Conservation (phyloP, 2,888 invertebrate species). For the Mesopsocus fuscifrons region DNA sequence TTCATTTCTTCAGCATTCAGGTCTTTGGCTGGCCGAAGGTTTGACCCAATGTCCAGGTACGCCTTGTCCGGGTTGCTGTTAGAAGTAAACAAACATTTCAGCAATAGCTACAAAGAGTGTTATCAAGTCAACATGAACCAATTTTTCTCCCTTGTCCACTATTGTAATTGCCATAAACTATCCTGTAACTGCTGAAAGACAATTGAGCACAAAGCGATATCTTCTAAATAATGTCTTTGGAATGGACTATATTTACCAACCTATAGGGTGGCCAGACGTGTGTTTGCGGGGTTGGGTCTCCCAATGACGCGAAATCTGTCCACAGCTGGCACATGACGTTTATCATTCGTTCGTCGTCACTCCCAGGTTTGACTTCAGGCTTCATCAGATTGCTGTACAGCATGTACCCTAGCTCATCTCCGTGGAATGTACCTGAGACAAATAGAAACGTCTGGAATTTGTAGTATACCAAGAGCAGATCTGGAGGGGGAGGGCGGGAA, state of each 20-base stretch:
- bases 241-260: no score
- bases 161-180: no score
- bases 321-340: not conserved
- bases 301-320: conserved; percentile 5
- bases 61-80: not conserved
- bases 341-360: not conserved
- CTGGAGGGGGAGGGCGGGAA: not conserved
- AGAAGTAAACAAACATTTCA: no score
- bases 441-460: no score
- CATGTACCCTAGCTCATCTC: conserved; percentile 51
- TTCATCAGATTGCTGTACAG: conserved; percentile 31
- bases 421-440: conserved; percentile 28
- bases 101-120: no score
- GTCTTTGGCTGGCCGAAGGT: not conserved
- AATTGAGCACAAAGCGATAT: no score
- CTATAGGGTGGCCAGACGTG: not conserved
- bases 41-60: not conserved
- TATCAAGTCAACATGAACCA: no score
- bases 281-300: not conserved
- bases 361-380: not conserved
- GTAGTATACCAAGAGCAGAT: not conserved
- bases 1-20: not conserved
- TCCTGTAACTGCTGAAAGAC: no score
- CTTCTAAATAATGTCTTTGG: no score
- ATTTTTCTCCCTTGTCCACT: no score